Evolutionary conservation across 2,888 invertebrate species (phyloP), one percentile per base, ranked within the genome.

Genomic region (Opisthograptis luteolata): DNA sequence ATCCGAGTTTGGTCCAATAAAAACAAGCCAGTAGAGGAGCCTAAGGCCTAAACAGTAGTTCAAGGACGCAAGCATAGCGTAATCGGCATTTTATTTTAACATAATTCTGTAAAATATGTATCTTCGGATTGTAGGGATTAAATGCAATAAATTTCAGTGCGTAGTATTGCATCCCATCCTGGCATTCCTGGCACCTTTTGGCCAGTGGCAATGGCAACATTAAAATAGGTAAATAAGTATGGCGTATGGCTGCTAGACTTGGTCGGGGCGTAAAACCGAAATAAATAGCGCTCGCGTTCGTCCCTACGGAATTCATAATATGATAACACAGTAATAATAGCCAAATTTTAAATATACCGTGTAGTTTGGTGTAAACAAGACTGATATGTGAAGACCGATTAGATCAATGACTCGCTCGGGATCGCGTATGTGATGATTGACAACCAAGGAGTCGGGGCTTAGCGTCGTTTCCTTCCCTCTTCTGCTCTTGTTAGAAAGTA

Each of bases 151-250:
- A n/a, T n/a, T n/a, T n/a, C n/a, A n/a, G n/a, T n/a, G n/a, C n/a
- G n/a, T n/a, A n/a, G n/a, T n/a, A n/a, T n/a, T n/a, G n/a, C n/a
- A n/a, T n/a, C n/a, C n/a, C n/a, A n/a, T n/a, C n/a, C n/a, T n/a
- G n/a, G n/a, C n/a, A n/a, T n/a, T n/a, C n/a, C n/a, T n/a, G n/a
- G n/a, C n/a, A n/a, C n/a, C 0, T 22, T 13, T 30, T 31, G 39
- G 37, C 6, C 2, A 17, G 5, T 17, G 5, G 25, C 7, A 6
- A 36, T 66, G 67, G 74, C 65, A 72, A 73, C 68, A 70, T 65
- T 68, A 36, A n/a, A 45, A 13, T 68, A 78, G 62, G 86, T 87
- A 88, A 88, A 89, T 87, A 87, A 89, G 87, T 87, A 88, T 89
- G 88, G 87, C 88, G 66, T 60, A 44, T 57, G 62, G 53, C 60